Evolutionary conservation across 2,113 vertebrate genomes (phyloP).

Genomic region (Macquaria australasica): DNA sequence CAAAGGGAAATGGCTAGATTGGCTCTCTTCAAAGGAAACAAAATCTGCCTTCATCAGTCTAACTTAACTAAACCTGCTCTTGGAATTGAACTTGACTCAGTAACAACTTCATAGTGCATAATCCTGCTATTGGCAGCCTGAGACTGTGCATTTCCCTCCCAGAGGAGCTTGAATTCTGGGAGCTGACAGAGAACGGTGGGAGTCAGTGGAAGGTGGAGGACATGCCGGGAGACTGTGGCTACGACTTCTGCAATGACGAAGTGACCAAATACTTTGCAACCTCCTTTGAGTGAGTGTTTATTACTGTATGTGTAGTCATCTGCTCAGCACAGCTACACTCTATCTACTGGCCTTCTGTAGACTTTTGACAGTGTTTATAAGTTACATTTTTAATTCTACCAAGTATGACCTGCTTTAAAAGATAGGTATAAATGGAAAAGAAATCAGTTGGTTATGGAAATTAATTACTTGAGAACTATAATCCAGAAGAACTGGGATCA

Average conservation of each 20-base stretch:
- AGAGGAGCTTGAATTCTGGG: constrained; percentile 84
- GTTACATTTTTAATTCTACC: background rate
- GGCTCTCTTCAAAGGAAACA: too few species aligned
- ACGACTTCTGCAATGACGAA: constrained; percentile 50
- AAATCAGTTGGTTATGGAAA: too few species aligned
- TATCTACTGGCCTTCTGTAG: background rate
- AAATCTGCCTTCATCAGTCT: too few species aligned
- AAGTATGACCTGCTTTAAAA: background rate
- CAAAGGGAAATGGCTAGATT: too few species aligned
- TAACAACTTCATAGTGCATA: background rate
- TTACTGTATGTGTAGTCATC: background rate
- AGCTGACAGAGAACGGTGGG: constrained; percentile 83
- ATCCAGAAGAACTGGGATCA: background rate
- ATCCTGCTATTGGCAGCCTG: background rate
- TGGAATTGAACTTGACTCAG: background rate
- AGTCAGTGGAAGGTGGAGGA: constrained; percentile 83
- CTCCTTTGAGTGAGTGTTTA: constrained; percentile 82
- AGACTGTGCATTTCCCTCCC: constrained; percentile 37
- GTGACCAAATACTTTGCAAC: constrained; percentile 82
- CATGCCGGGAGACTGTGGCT: constrained; percentile 81
- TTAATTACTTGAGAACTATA: background rate
- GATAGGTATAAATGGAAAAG: background rate
- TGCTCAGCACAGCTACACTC: background rate
- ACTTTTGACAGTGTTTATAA: background rate
- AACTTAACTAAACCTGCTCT: background rate